Evolutionary conservation across 2,888 invertebrate species (phyloP).

Genomic region (Drosophila villosipedis): DNA sequence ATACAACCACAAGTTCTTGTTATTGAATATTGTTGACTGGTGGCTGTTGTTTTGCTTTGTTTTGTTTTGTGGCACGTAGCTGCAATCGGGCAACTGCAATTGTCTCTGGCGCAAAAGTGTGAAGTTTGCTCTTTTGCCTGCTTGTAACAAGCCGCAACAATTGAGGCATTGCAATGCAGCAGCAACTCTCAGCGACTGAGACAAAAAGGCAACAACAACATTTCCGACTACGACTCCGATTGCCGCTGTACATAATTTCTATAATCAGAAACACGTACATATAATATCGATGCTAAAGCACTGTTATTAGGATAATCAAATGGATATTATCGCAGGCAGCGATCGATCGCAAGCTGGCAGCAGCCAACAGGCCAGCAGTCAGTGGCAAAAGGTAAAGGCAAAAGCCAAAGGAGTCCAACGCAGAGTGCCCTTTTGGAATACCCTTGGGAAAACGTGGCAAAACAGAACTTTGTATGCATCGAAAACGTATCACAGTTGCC

Average conservation of each 20-base stretch:
- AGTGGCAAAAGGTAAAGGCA: slow-evolving; percentile 15
- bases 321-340: slow-evolving; percentile 84
- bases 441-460: slow-evolving; percentile 38
- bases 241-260: slow-evolving; percentile 82
- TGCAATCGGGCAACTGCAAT: slow-evolving; percentile 42
- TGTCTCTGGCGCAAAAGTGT: slow-evolving; percentile 77
- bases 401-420: slow-evolving; percentile 1
- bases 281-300: slow-evolving; percentile 85
- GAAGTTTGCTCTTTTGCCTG: slow-evolving; percentile 57
- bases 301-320: slow-evolving; percentile 86
- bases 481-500: slow-evolving; percentile 1
- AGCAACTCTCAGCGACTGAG: slow-evolving; percentile 8
- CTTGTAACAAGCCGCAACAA: slow-evolving; percentile 53
- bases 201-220: slow-evolving; percentile 9
- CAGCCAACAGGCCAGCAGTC: slow-evolving; percentile 18
- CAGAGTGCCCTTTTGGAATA: slow-evolving; percentile 18
- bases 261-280: slow-evolving; percentile 86
- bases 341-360: slow-evolving; percentile 64
- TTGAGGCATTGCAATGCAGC: slow-evolving; percentile 62
- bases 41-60: slow-evolving; percentile 6
- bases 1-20: slow-evolving; percentile 24
- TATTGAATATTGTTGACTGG: slow-evolving; percentile 15
- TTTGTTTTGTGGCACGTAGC: slow-evolving; percentile 47
- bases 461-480: neutral
- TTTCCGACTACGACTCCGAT: slow-evolving; percentile 18